phyloP scores from a whole-genome alignment of 2,113 vertebrate species.

The Sorex fumeus region DNA sequence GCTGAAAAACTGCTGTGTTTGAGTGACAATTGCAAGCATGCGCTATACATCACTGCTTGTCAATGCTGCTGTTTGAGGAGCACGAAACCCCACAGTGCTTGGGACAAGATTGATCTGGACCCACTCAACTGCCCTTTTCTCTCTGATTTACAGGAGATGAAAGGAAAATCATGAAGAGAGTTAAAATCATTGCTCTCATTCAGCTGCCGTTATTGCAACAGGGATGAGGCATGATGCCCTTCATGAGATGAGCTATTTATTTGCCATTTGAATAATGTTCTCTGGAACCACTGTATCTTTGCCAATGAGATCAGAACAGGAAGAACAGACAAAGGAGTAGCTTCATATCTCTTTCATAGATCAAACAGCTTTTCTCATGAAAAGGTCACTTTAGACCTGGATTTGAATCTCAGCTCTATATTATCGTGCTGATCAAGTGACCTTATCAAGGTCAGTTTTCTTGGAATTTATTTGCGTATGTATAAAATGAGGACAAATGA shows the following conservation, averaged over 20 bases:
- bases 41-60: constrained; percentile 84
- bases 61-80: constrained; percentile 72
- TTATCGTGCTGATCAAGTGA: constrained; percentile 10
- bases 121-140: constrained; percentile 62
- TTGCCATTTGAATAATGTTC: constrained; percentile 63
- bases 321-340: constrained; percentile 23
- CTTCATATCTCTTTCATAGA: background rate
- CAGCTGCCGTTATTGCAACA: constrained; percentile 65
- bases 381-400: background rate
- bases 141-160: constrained; percentile 77
- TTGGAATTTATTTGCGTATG: constrained; percentile 47
- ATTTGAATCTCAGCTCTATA: constrained; percentile 18
- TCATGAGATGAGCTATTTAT: constrained; percentile 62
- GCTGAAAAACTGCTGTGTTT: constrained; percentile 83
- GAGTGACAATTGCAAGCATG: constrained; percentile 77
- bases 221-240: background rate
- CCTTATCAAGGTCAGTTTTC: constrained; percentile 57
- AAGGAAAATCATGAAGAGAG: constrained; percentile 84
- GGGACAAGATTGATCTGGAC: constrained; percentile 63
- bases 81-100: background rate
- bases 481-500: constrained; percentile 46
- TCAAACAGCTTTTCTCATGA: background rate
- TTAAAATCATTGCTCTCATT: constrained; percentile 84
- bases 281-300: constrained; percentile 14
- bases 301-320: background rate